phyloP scores from a whole-genome alignment of 2,888 invertebrate species.

The Lasioglossum oenotherae region DNA sequence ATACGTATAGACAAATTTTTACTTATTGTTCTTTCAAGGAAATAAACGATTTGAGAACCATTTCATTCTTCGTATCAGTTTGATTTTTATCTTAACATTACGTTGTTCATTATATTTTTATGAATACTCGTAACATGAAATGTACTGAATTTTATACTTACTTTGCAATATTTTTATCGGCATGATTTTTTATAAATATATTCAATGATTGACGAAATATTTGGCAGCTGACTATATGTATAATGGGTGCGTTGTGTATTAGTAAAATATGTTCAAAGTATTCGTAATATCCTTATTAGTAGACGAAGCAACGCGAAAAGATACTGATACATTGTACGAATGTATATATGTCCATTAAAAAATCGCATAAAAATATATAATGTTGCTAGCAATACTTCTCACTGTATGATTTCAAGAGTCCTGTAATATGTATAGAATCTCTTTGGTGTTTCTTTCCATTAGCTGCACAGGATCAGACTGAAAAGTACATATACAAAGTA shows the following conservation, averaged over 20 bases:
- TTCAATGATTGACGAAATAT: slow-evolving; percentile 4
- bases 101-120: slow-evolving; percentile 8
- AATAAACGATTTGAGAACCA: neutral
- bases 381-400: slow-evolving; percentile 28
- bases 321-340: slow-evolving; percentile 33
- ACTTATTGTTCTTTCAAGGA: slow-evolving; percentile 10
- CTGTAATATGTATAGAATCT: slow-evolving; percentile 9
- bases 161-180: neutral
- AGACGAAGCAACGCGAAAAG: slow-evolving; percentile 31
- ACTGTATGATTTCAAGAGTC: neutral
- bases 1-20: slow-evolving; percentile 32
- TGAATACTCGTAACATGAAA: neutral
- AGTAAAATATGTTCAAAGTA: slow-evolving; percentile 10
- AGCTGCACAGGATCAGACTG: slow-evolving; percentile 10
- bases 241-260: neutral
- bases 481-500: slow-evolving; percentile 27
- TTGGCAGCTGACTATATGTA: neutral
- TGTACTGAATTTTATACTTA: slow-evolving; percentile 15
- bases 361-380: slow-evolving; percentile 34
- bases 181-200: slow-evolving; percentile 15
- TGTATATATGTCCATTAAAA: slow-evolving; percentile 39
- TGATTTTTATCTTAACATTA: slow-evolving; percentile 5
- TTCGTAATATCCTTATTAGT: slow-evolving; percentile 26
- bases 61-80: slow-evolving; percentile 14
- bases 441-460: slow-evolving; percentile 3